Base-by-base conservation (phyloP, 2,797 vertebrate species). In the Huso huso region DNA sequence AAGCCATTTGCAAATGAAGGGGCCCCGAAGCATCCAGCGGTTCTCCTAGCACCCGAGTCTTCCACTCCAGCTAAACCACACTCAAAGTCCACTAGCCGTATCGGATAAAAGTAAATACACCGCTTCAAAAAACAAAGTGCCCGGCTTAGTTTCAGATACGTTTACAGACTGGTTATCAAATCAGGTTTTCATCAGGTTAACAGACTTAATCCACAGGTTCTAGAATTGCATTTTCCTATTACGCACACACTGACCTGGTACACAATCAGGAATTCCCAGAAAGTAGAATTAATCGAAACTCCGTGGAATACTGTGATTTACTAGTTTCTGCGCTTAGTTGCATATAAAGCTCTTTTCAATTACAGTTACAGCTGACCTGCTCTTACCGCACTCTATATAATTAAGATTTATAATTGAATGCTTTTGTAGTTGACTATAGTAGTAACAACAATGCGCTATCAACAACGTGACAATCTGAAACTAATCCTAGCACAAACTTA, bases 1-100 rank as follows among this genome's bases (percentile, higher is more conserved):
- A 96, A 81, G 93, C 91, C 93, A 95, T 94, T 77, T 89, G 87
- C 80, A 83, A 76, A 78, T 64, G 51, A 8, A 51, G 61, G 10
- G n/a, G n/a, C 10, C 53, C 3, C 49, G 65, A 52, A 66, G 9
- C 6, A 63, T 61, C 37, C 8, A 48, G 63, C 18, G 59, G 48
- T 8, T 55, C 12, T 55, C 10, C 9, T n/a, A 55, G 3, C 53
- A 10, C 53, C 6, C 9, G n/a, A 55, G n/a, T 55, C 10, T 10
- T 55, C 53, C 9, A 10, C n/a, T n/a, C 53, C 11, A 23, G 15
- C 23, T 62, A 37, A 51, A 51, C 51, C 15, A 61, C 8, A 11
- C 15, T 10, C 9, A 48, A 9, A 61, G 8, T 61, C 50, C 61
- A 71, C 65, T 69, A 49, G 15, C 2, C 52, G 60, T 12, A 70